Evolutionary conservation across 2,888 invertebrate genomes (phyloP), one percentile per base, ranked within the genome.

Genomic region (Ophioninae sp.): DNA sequence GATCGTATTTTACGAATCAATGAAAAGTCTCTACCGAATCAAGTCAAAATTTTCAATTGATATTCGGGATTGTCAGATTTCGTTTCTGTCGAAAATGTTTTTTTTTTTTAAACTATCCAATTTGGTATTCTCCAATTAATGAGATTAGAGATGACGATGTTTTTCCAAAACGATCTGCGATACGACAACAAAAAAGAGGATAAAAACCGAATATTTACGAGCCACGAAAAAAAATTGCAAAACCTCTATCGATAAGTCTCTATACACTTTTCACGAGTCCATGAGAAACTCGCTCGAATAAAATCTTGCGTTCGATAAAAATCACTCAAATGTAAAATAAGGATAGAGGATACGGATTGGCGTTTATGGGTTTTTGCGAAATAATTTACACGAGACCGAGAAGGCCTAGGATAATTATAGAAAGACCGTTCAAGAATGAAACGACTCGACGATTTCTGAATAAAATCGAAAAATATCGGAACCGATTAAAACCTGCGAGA

Each of bases 11-110:
- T 50, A 59, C 30, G 23, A 21, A 65, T 56, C 7, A 39, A 23
- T 56, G 65, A 23, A 70, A 21, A 50, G 39, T 76, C 76, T 64
- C 67, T 76, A 59, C 68, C 64, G 30, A 79, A 82, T 70, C 56
- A 44, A 68, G 23, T 39, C 37, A 6, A 23, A 21, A 59, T 67
- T 76, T 59, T 6, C 56, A 13, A 59, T 23, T 67, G 59, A 17
- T 6, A 62, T 73, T 37, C 20, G 59, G 13, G 61, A 73, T 30
- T 59, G 59, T 13, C 59, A 72, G 59, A 20, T 39, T 72, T 2
- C 59, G 70, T 59, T 72, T 6, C 37, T 39, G 20, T 59, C 39
- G 8, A 21, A 39, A 2, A n/a, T n/a, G 1, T 56, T 7, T 3
- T 37, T 21, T 41, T 72, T 20, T 0, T 59, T 13, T 8, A n/a